These are phyloP conservation scores for Pipa parva DNA, from an alignment of 2,113 vertebrate species.

Conservation along the genomic window DNA sequence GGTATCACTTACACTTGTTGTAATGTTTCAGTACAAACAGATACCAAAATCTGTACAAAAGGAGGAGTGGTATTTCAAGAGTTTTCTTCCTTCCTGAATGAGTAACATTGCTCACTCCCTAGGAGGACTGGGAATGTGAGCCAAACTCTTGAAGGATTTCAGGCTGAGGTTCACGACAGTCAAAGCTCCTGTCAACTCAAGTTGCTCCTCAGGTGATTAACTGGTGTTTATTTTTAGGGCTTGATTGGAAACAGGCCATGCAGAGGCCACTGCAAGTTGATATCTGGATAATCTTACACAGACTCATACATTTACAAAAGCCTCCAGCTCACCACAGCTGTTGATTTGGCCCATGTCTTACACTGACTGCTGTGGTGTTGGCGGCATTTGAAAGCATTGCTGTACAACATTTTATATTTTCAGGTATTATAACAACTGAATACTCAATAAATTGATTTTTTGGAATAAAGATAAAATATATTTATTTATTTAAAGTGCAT, in stretches of 20 bases:
- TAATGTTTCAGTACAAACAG: not conserved
- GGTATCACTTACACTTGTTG: no score
- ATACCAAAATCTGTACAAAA: not conserved
- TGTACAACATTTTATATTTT: not conserved
- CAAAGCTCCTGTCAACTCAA: slow-evolving; percentile 57
- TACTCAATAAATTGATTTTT: not conserved
- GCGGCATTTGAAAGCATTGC: not conserved
- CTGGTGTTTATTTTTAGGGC: slow-evolving; percentile 75
- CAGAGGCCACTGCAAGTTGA: slow-evolving; percentile 63
- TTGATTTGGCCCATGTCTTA: slow-evolving; percentile 46
- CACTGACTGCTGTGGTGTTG: not conserved
- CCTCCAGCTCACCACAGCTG: slow-evolving; percentile 46
- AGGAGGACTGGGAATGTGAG: slow-evolving; percentile 59
- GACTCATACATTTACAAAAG: slow-evolving; percentile 58
- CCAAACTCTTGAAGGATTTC: slow-evolving; percentile 55
- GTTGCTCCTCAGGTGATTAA: slow-evolving; percentile 71
- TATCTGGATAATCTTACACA: slow-evolving; percentile 62
- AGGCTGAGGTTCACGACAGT: slow-evolving; percentile 53
- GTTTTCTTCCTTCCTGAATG: slow-evolving; percentile 3
- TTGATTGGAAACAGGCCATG: slow-evolving; percentile 62
- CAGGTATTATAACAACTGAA: not conserved
- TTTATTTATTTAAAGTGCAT: no score
- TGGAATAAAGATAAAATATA: no score
- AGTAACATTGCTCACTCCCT: slow-evolving; percentile 53
- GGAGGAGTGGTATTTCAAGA: slow-evolving; percentile 42